Evolutionary conservation across 2,113 vertebrate genomes (phyloP).

Genomic region (Nansenia antarctica): DNA sequence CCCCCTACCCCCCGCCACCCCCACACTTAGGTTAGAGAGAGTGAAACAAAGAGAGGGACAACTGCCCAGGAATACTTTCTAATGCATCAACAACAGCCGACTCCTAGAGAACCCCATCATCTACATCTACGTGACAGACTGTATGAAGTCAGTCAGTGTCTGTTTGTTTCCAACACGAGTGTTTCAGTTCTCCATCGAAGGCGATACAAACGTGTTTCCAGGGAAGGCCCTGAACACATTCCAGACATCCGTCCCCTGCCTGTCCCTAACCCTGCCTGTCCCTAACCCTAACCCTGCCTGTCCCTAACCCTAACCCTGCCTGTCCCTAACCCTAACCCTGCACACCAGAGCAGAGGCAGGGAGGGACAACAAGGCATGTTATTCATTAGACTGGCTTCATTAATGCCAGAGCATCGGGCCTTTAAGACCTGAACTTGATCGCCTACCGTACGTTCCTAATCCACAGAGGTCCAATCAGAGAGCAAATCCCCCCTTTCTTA

Average conservation of each 20-base stretch:
- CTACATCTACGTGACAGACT: no score
- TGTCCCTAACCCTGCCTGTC: no score
- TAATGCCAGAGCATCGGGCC: constrained; percentile 35
- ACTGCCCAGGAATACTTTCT: background rate
- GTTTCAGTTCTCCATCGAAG: background rate
- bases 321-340: no score
- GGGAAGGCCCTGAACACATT: constrained; percentile 18
- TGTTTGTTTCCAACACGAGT: background rate
- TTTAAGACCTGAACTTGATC: constrained; percentile 62
- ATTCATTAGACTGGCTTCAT: constrained; percentile 42
- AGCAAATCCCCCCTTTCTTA: constrained; percentile 10
- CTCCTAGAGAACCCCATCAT: background rate
- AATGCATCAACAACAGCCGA: background rate
- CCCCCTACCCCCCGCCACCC: no score
- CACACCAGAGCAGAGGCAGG: constrained; percentile 4
- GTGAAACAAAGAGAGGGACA: background rate
- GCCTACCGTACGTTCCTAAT: constrained; percentile 61
- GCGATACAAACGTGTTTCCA: background rate
- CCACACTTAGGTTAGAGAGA: no score
- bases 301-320: no score
- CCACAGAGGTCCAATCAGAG: constrained; percentile 46
- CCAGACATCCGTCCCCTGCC: constrained; percentile 4
- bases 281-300: no score
- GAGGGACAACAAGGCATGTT: constrained; percentile 37
- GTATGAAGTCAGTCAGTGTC: background rate